Percentiles rank a stretch among this genome's conserved stretches.
These are phyloP conservation scores for Platerodrilus igneus DNA, from an alignment of 2,888 invertebrate species.

Conservation along the genomic window DNA sequence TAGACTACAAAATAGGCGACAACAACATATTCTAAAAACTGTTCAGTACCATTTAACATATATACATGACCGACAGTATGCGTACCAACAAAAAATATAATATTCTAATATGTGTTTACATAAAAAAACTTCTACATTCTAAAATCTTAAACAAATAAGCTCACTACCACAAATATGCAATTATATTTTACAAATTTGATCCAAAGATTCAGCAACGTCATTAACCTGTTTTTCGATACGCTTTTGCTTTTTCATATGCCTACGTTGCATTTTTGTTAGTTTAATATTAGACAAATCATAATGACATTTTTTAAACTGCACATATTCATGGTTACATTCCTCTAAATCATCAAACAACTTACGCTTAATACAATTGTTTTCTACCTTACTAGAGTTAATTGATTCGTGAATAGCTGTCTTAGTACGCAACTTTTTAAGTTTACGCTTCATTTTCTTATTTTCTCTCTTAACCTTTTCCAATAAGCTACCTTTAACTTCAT, in stretches of 20 bases:
- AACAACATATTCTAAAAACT: too few species aligned
- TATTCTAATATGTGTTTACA: too few species aligned
- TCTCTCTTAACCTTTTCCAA: conserved; percentile 12
- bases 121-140: too few species aligned
- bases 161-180: too few species aligned
- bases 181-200: conserved; percentile 41
- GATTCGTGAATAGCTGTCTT: conserved; percentile 20
- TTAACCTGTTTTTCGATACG: conserved; percentile 32
- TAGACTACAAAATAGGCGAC: too few species aligned
- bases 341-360: conserved; percentile 28
- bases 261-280: conserved; percentile 27
- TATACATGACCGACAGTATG: too few species aligned
- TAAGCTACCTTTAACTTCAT: conserved; percentile 6
- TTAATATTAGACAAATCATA: conserved; percentile 25
- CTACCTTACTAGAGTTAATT: conserved; percentile 10
- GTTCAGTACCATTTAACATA: too few species aligned
- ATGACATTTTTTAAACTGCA: conserved; percentile 29
- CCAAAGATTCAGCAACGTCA: conserved; percentile 37
- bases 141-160: too few species aligned
- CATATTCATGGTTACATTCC: conserved; percentile 26
- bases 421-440: conserved; percentile 12
- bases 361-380: conserved; percentile 23
- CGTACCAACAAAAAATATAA: too few species aligned
- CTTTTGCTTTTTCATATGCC: conserved; percentile 33
- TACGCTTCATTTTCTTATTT: conserved; percentile 12